Conservation (phyloP, 2,888 invertebrate genomes). For the Ochropleura leucogaster region DNA sequence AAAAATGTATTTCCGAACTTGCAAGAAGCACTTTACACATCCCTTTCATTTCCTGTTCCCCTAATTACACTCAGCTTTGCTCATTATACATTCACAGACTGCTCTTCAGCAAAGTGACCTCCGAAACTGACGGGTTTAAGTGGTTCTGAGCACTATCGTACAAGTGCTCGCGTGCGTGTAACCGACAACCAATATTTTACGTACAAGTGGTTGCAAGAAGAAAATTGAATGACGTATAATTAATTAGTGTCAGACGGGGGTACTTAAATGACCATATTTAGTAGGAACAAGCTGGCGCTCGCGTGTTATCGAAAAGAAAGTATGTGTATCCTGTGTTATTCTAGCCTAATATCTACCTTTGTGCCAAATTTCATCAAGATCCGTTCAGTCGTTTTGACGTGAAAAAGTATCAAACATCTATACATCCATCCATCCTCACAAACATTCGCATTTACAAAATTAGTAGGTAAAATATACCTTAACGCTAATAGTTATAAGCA, state of each 20-base stretch:
- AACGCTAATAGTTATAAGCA: no score
- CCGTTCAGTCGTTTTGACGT: no score
- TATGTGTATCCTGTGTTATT: no score
- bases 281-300: background rate
- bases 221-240: conserved; percentile 15
- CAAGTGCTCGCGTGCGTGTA: conserved; percentile 26
- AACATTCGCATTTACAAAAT: no score
- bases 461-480: no score
- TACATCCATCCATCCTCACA: no score
- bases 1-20: background rate
- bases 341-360: no score
- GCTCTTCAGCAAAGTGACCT: conserved; percentile 32
- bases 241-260: background rate
- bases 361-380: no score
- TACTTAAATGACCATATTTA: background rate
- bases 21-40: conserved; percentile 3
- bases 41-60: conserved; percentile 10
- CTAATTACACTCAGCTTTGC: conserved; percentile 34
- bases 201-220: background rate
- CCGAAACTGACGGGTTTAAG: conserved; percentile 48
- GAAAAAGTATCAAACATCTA: no score
- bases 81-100: conserved; percentile 29
- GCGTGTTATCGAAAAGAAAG: no score
- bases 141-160: conserved; percentile 53
- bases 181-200: conserved; percentile 44